Evolutionary conservation across 2,113 vertebrate species (phyloP), one percentile per base, ranked within the genome.

Genomic region (Galeopterus variegatus): DNA sequence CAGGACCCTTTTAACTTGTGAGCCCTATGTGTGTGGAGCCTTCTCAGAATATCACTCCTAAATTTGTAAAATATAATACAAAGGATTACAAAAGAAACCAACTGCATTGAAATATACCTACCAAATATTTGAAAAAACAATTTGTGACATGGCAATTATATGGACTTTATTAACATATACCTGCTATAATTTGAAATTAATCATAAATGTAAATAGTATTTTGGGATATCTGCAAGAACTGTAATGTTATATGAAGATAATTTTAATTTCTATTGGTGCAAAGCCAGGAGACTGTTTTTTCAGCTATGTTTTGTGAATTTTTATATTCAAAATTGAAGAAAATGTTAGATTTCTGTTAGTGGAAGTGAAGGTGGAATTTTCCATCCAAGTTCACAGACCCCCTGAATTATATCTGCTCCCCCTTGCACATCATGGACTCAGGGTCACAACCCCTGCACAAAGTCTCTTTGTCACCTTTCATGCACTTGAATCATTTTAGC

Each of bases 311-410:
- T 21, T 13, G 45, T 33, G 24, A 76, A 82, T 76, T 86, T 86
- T 45, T 64, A 18, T 50, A 81, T 28, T 86, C 45, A 50, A 86
- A 41, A 67, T 31, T 8, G 58, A 70, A 90, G 73, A 31, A 52
- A 73, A 87, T 4, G 21, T 36, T 89, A 45, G 26, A 28, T 73
- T 76, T 76, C 58, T 10, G 0, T 83, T 58, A 72, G 48, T 83
- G 81, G 90, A 95, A 95, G 83, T 52, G 80, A 70, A 65, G 75
- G 60, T 24, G 24, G 21, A 41, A 45, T 72, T 86, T 70, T 72
- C 48, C 15, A 65, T 23, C 13, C 52, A 62, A 62, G 21, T 75
- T 81, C 79, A 41, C 52, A 81, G 88, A 92, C 11, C 18, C 4
- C 19, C 26, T 62, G 88, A 75, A n/a, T 52, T 75, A 69, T 64